Evolutionary conservation across 2,113 vertebrate genomes (phyloP), one percentile per base, ranked within the genome.

Genomic region (Varanus komodoensis): DNA sequence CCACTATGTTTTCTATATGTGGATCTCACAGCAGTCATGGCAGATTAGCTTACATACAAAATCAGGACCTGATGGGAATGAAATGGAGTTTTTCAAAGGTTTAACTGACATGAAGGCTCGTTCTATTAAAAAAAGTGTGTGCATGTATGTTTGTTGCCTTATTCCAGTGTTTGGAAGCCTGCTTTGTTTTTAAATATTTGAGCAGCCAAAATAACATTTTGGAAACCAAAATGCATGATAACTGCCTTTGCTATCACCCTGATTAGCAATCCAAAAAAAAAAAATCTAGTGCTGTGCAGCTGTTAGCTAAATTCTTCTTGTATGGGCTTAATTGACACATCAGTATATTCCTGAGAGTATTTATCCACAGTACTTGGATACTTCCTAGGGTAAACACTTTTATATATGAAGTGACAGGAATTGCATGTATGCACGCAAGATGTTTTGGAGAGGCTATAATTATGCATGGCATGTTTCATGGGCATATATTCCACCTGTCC

Each of bases 341-440:
- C 0, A 90, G 64, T 81, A 77, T 48, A 77, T 0, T 11, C 19
- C 57, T 48, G n/a, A 67, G 1, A 88, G 29, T 3, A 74, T 94
- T 93, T 87, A 0, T 29, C 88, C 21, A 73, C 4, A 74, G n/a
- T 91, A 69, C 92, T 88, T 91, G 73, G 74, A n/a, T 54, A 87
- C 89, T 93, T 87, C n/a, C 15, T 3, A 91, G 89, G 86, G 85
- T 11, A 90, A 94, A 77, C 23, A 88, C 84, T 74, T 0, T 15
- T 89, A 57, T 84, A 38, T 52, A n/a, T 78, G 32, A 89, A 89
- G 67, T 6, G 52, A 6, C 32, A 91, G 87, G 19, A 92, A 89
- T 34, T 15, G 48, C 1, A 1, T 82, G 82, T 86, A 48, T 73
- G 52, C 1, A n/a, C 85, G 82, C 21, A 69, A 90, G 50, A n/a